A percentile compares a stretch with the other conserved stretches of the same genome.
Conservation (phyloP, 2,888 invertebrate genomes). For the Caenorhabditis japonica region DNA sequence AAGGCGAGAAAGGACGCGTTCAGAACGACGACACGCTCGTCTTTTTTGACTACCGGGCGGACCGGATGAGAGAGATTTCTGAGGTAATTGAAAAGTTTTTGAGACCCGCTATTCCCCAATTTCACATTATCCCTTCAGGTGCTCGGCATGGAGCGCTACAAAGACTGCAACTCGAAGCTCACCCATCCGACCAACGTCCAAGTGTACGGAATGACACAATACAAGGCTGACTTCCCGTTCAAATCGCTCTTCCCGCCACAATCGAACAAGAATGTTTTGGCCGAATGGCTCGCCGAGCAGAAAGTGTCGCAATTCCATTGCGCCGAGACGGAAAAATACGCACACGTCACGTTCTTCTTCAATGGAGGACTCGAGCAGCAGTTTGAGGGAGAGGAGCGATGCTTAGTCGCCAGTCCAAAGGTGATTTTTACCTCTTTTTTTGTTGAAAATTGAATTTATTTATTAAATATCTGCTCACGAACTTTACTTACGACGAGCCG, state of each 20-base stretch:
- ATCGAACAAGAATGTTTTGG: constrained; percentile 78
- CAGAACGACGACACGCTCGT: constrained; percentile 78
- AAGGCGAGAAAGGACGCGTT: constrained; percentile 57
- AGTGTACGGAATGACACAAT: constrained; percentile 78
- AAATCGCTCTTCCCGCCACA: constrained; percentile 78
- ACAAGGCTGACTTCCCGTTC: constrained; percentile 79
- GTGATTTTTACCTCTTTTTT: constrained; percentile 10
- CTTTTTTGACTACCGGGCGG: constrained; percentile 79
- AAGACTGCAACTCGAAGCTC: constrained; percentile 68
- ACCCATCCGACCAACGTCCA: constrained; percentile 67
- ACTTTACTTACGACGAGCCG: no score
- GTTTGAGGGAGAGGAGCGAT: constrained; percentile 78
- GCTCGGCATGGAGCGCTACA: constrained; percentile 73
- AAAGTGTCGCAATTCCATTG: constrained; percentile 78
- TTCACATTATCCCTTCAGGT: constrained; percentile 38
- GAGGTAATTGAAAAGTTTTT: constrained; percentile 75
- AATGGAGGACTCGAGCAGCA: constrained; percentile 79
- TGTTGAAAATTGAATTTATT: no score
- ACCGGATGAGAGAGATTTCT: constrained; percentile 79
- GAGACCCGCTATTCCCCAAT: no score
- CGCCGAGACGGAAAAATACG: constrained; percentile 78
- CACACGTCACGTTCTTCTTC: constrained; percentile 80
- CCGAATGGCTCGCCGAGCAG: constrained; percentile 78
- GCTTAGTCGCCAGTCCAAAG: constrained; percentile 79
- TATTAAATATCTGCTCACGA: no score